Conservation (phyloP, 2,888 invertebrate species). For the Dasypolia templi region DNA sequence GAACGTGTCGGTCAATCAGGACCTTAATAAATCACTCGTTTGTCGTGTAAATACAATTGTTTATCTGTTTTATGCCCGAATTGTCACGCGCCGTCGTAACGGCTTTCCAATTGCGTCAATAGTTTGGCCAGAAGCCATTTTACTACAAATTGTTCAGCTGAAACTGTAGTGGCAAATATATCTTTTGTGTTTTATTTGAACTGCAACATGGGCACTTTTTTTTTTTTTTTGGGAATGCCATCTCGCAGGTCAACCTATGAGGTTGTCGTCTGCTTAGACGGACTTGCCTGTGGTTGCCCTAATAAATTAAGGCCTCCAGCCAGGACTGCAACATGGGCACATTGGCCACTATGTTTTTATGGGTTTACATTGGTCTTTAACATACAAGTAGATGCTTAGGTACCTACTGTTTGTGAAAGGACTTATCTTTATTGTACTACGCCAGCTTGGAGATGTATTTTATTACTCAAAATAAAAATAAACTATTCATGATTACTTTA, state of each 20-base stretch:
- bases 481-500: background rate
- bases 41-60: constrained; percentile 64
- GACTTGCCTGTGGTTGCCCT: too few relatives aligned
- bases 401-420: background rate
- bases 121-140: constrained; percentile 77
- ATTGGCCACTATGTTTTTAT: constrained; percentile 6
- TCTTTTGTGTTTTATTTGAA: constrained; percentile 34
- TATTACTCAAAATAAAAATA: background rate
- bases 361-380: constrained; percentile 37
- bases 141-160: constrained; percentile 54
- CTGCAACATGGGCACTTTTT: constrained; percentile 25
- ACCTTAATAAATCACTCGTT: constrained; percentile 58
- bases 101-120: constrained; percentile 76
- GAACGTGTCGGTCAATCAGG: constrained; percentile 58
- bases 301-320: too few relatives aligned
- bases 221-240: too few relatives aligned
- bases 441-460: background rate
- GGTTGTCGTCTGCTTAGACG: too few relatives aligned
- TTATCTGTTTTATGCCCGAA: constrained; percentile 52
- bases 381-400: background rate
- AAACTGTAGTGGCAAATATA: constrained; percentile 39
- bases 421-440: background rate
- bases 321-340: constrained; percentile 23
- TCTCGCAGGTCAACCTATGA: too few relatives aligned
- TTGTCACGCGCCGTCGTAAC: constrained; percentile 57